phyloP scores from a whole-genome alignment of 2,888 invertebrate genomes.

The Drosophila meridiana region DNA sequence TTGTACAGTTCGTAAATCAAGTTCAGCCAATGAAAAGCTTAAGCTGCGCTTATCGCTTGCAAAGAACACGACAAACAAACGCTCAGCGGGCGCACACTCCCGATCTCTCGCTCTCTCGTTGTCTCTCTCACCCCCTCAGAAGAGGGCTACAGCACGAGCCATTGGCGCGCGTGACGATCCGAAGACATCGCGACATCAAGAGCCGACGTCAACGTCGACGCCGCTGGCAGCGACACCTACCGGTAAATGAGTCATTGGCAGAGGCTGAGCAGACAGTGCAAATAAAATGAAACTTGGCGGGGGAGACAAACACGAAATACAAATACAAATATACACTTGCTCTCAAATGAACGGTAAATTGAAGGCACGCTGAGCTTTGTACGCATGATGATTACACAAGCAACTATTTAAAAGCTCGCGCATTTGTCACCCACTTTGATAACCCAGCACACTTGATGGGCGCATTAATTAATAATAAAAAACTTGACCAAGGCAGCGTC shows the following conservation, averaged over 20 bases:
- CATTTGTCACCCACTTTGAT: conserved; percentile 24
- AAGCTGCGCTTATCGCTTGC: conserved; percentile 15
- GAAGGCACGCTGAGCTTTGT: conserved; percentile 2
- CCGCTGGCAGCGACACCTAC: conserved; percentile 30
- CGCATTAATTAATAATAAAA: conserved; percentile 18
- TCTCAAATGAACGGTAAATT: conserved; percentile 5
- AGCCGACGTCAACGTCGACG: not conserved
- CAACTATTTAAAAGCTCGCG: conserved; percentile 24
- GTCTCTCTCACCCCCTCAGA: not conserved
- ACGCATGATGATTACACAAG: conserved; percentile 20
- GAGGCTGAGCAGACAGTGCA: conserved; percentile 3
- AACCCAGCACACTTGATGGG: conserved; percentile 6
- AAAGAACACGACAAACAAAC: not conserved
- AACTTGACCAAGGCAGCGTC: conserved; percentile 45
- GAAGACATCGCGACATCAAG: conserved; percentile 1
- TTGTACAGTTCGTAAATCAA: not conserved
- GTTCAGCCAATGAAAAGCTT: not conserved
- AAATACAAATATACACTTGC: conserved; percentile 6
- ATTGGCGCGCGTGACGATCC: conserved; percentile 14
- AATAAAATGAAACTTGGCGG: not conserved
- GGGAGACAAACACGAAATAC: not conserved
- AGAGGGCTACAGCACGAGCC: conserved; percentile 21
- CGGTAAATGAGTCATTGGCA: conserved; percentile 59
- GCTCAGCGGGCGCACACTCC: not conserved
- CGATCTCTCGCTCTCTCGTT: not conserved